phyloP scores from a whole-genome alignment of 2,113 vertebrate genomes.

The Seriola rivoliana region DNA sequence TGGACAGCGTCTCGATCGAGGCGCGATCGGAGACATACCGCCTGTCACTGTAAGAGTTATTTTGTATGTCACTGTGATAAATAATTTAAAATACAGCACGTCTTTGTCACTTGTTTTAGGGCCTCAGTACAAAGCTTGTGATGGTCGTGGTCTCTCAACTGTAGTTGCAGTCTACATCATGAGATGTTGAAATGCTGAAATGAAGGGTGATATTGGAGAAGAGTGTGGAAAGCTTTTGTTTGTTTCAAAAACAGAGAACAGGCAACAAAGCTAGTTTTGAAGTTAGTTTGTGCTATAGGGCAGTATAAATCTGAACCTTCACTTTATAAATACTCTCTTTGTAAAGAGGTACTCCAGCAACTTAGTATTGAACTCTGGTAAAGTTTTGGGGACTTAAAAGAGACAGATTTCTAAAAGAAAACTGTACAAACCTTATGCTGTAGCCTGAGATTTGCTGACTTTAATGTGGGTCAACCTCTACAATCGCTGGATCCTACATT shows the following conservation, averaged over 20 bases:
- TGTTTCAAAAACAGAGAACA: neutral
- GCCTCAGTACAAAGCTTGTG: neutral
- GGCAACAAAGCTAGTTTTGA: neutral
- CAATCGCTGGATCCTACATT: neutral
- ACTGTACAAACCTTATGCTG: neutral
- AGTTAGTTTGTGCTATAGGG: too few species aligned
- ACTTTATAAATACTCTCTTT: too few species aligned
- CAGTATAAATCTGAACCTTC: too few species aligned
- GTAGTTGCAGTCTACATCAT: neutral
- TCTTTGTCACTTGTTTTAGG: neutral
- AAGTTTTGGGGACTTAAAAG: neutral
- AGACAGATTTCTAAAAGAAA: neutral
- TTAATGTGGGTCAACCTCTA: neutral
- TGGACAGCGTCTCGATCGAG: conserved; percentile 87
- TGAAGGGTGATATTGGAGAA: neutral
- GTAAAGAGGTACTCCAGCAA: too few species aligned
- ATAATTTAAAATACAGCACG: neutral
- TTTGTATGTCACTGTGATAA: neutral
- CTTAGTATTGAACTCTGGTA: neutral
- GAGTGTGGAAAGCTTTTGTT: neutral
- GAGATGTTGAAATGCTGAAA: neutral
- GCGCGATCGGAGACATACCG: conserved; percentile 87
- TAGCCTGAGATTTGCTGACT: neutral
- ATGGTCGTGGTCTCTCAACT: neutral
- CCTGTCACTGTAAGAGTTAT: conserved; percentile 80